These are phyloP conservation scores for Nestor notabilis DNA, from an alignment of 2,113 vertebrate species.

Conservation along the genomic window DNA sequence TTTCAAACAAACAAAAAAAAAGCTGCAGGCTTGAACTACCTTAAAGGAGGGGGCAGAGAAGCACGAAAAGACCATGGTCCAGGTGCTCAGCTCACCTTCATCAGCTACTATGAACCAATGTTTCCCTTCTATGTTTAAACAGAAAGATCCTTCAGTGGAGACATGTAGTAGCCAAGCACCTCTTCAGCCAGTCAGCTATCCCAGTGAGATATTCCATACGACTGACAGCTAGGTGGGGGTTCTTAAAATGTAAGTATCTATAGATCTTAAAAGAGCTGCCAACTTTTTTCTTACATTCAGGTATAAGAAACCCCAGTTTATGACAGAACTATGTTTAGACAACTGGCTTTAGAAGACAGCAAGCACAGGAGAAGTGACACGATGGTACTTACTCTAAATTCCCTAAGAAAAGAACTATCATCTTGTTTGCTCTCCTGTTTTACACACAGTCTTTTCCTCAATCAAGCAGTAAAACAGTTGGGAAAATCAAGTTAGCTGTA, in stretches of 20 bases:
- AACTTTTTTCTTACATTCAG: background rate
- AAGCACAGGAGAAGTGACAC: background rate
- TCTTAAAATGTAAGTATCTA: background rate
- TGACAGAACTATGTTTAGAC: background rate
- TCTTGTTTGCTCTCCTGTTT: background rate
- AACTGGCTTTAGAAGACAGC: background rate
- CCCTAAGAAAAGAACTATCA: background rate
- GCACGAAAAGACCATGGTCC: background rate
- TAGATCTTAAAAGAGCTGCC: background rate
- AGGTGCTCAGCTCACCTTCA: background rate
- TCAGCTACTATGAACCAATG: background rate
- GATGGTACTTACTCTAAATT: background rate
- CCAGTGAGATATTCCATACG: background rate
- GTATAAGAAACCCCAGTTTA: background rate
- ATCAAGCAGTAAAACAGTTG: background rate
- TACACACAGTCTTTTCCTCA: background rate
- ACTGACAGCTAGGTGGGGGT: background rate
- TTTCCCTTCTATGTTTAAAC: background rate
- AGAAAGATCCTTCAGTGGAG: background rate
- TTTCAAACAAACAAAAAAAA: background rate
- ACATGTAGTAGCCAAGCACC: background rate
- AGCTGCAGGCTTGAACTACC: background rate
- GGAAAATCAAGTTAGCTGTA: background rate
- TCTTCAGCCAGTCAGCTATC: background rate
- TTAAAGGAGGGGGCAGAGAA: background rate